These are phyloP conservation scores for Plectrocnemia conspersa DNA, from an alignment of 1,140 invertebrate species.

Conservation along the genomic window DNA sequence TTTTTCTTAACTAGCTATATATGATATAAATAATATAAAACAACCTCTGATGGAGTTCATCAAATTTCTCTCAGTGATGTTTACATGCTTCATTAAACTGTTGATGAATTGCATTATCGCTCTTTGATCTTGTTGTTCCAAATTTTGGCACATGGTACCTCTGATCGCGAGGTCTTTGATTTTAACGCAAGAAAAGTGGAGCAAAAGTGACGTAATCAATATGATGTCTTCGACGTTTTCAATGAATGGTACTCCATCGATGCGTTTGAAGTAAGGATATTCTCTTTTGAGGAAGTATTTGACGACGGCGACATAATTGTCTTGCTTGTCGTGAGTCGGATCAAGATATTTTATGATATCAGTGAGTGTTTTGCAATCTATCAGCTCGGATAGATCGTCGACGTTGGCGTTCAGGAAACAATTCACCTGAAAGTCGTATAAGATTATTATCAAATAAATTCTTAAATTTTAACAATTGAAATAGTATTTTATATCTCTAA, in stretches of 20 bases:
- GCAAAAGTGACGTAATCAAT: constrained; percentile 16
- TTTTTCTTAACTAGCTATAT: too few relatives aligned
- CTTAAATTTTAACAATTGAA: too few relatives aligned
- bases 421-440: constrained; percentile 3
- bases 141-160: constrained; percentile 23
- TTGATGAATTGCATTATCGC: constrained; percentile 28
- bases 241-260: neutral
- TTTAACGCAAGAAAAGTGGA: constrained; percentile 28
- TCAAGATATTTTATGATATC: constrained; percentile 12
- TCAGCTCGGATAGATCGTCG: neutral
- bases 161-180: constrained; percentile 18
- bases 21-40: neutral
- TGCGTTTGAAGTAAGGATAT: constrained; percentile 24
- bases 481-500: too few relatives aligned
- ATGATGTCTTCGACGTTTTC: constrained; percentile 14
- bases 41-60: constrained; percentile 25
- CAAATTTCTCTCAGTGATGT: constrained; percentile 18
- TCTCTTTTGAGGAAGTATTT: constrained; percentile 21
- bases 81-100: constrained; percentile 22
- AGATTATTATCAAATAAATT: neutral
- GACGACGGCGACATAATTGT: neutral
- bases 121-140: constrained; percentile 22
- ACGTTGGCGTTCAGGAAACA: neutral
- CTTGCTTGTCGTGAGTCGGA: neutral
- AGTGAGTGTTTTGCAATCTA: neutral